phyloP scores from a whole-genome alignment of 2,797 vertebrate species.

The Alfaro cultratus region DNA sequence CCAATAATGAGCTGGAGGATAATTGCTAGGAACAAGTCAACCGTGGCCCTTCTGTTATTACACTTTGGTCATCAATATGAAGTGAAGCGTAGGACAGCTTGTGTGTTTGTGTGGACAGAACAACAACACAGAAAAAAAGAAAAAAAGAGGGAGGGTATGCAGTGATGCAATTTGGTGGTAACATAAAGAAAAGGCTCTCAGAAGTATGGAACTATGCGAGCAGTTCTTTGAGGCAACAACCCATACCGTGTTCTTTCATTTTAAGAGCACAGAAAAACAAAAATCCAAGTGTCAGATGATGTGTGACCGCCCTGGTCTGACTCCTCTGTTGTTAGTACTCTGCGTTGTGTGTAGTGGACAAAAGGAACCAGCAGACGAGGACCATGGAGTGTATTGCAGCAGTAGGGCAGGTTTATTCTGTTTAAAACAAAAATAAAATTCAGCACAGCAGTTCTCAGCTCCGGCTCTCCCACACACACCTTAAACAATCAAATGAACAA shows the following conservation, averaged over 20 bases:
- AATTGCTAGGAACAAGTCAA: slow-evolving; percentile 55
- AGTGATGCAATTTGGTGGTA: slow-evolving; percentile 56
- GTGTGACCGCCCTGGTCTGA: too few relatives aligned
- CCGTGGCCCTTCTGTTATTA: slow-evolving; percentile 52
- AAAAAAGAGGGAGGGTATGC: neutral
- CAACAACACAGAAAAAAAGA: slow-evolving; percentile 1
- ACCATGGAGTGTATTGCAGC: too few relatives aligned
- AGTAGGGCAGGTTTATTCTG: too few relatives aligned
- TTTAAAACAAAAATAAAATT: too few relatives aligned
- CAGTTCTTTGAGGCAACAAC: slow-evolving; percentile 1
- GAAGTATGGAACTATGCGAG: slow-evolving; percentile 22
- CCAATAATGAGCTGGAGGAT: slow-evolving; percentile 48
- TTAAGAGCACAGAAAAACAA: neutral
- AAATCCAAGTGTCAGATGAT: neutral
- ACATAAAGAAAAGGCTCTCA: slow-evolving; percentile 28
- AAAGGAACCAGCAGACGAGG: too few relatives aligned
- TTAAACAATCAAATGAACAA: too few relatives aligned
- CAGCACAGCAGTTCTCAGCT: too few relatives aligned
- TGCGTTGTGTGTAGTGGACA: too few relatives aligned
- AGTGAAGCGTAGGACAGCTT: slow-evolving; percentile 25
- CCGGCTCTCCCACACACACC: too few relatives aligned
- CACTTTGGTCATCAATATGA: slow-evolving; percentile 47
- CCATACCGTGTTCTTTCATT: neutral
- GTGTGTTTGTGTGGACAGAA: slow-evolving; percentile 9
- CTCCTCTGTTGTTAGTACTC: too few relatives aligned